These are phyloP conservation scores for Microtus pennsylvanicus DNA, from an alignment of 2,113 vertebrate genomes.

Conservation along the genomic window DNA sequence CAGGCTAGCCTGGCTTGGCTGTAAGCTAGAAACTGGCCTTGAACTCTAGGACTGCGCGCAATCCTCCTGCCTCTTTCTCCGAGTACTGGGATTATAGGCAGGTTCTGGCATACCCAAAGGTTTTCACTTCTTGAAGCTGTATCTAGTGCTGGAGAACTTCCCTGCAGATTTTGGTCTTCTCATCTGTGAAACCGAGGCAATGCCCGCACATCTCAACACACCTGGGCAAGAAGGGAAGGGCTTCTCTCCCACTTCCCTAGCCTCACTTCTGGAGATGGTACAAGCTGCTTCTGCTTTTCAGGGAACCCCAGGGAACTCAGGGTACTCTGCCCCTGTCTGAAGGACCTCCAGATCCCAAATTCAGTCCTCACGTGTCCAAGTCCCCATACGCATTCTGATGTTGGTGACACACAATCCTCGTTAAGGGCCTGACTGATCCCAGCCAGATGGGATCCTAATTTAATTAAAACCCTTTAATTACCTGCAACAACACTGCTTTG, in stretches of 20 bases:
- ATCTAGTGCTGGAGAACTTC: neutral
- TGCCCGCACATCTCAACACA: neutral
- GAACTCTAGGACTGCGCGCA: no score
- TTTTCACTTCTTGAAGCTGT: neutral
- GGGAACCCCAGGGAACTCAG: neutral
- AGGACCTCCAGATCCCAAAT: constrained; percentile 25
- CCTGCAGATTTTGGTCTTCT: neutral
- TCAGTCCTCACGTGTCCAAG: neutral
- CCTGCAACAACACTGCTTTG: constrained; percentile 80
- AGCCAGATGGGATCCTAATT: constrained; percentile 89
- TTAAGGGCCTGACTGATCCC: constrained; percentile 83
- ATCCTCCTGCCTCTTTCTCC: neutral
- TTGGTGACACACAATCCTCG: constrained; percentile 82
- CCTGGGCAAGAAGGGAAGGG: neutral
- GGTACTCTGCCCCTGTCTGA: neutral
- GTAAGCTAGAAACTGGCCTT: neutral
- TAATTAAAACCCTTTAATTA: constrained; percentile 89
- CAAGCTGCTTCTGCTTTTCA: neutral
- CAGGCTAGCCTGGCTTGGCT: neutral
- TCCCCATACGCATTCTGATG: constrained; percentile 79
- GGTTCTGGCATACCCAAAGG: neutral
- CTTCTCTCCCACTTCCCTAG: neutral
- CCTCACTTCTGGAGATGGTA: neutral
- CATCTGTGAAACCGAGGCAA: neutral
- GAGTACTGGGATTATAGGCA: neutral